Percentiles rank a stretch among this genome's conserved stretches.
phyloP scores from a whole-genome alignment of 2,797 vertebrate species.

The Lepus townsendii region DNA sequence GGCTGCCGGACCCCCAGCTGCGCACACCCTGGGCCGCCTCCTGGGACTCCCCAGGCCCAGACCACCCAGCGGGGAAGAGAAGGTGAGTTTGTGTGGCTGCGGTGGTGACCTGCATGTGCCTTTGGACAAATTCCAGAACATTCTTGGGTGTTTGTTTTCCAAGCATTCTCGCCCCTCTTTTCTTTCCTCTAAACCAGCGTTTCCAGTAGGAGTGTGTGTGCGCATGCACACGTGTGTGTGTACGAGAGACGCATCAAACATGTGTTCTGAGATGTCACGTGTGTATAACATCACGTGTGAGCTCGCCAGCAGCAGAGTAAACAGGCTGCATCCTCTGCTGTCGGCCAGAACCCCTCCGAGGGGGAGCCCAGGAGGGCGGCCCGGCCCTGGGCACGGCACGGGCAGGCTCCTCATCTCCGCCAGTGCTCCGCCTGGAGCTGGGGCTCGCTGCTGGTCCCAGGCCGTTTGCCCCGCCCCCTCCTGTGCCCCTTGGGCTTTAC shows the following conservation, averaged over 20 bases:
- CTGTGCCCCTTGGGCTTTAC: neutral
- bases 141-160: neutral
- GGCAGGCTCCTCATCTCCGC: neutral
- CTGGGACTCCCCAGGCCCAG: fast-evolving
- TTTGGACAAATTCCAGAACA: neutral
- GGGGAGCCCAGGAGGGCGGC: neutral
- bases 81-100: neutral
- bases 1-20: neutral
- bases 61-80: neutral
- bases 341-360: neutral
- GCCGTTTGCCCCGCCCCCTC: neutral
- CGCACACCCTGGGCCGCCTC: fast-evolving
- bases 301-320: neutral
- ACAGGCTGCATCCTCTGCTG: fast-evolving
- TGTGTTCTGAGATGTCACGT: fast-evolving
- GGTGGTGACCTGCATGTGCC: too few relatives aligned
- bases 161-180: neutral
- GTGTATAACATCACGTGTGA: neutral
- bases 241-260: neutral
- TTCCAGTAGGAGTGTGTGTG: neutral
- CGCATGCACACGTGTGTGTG: neutral
- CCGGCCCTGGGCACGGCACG: neutral
- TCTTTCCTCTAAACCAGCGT: neutral
- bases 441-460: too few relatives aligned
- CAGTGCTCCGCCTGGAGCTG: too few relatives aligned